A percentile compares a stretch with the other conserved stretches of the same genome.
phyloP scores from a whole-genome alignment of 2,113 vertebrate species.

The Oreochromis tanganicae region DNA sequence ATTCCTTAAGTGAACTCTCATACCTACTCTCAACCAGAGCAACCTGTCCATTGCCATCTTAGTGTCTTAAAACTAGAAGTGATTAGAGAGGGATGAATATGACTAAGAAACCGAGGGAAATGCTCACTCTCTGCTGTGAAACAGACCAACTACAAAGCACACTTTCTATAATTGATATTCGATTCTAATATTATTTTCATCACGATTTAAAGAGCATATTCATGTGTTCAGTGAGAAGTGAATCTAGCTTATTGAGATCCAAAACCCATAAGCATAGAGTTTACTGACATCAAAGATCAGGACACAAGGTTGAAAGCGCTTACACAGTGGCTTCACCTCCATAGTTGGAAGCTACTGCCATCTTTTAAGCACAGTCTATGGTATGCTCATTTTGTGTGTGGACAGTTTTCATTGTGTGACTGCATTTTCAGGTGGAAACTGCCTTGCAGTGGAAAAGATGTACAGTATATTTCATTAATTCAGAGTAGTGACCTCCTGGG shows the following conservation, averaged over 20 bases:
- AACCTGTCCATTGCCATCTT: not conserved
- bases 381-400: not conserved
- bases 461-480: slow-evolving; percentile 52
- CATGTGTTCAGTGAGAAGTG: not conserved
- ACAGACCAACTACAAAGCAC: not conserved
- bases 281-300: not conserved
- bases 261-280: not conserved
- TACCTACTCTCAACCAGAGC: not conserved
- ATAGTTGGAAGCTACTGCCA: not conserved
- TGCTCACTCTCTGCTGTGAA: not conserved
- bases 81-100: not conserved
- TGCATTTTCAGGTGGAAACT: not conserved
- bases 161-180: not conserved
- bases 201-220: not conserved
- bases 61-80: not conserved
- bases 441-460: not conserved
- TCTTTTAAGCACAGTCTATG: not conserved
- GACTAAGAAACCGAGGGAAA: not conserved
- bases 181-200: not conserved
- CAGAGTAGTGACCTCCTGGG: slow-evolving; percentile 27
- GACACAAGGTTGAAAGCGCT: not conserved
- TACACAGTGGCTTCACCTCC: not conserved
- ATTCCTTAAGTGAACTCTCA: not conserved
- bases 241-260: not conserved
- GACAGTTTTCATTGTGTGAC: not conserved